Evolutionary conservation across 2,888 invertebrate genomes (phyloP).

Genomic region (Drosophila lutescens): DNA sequence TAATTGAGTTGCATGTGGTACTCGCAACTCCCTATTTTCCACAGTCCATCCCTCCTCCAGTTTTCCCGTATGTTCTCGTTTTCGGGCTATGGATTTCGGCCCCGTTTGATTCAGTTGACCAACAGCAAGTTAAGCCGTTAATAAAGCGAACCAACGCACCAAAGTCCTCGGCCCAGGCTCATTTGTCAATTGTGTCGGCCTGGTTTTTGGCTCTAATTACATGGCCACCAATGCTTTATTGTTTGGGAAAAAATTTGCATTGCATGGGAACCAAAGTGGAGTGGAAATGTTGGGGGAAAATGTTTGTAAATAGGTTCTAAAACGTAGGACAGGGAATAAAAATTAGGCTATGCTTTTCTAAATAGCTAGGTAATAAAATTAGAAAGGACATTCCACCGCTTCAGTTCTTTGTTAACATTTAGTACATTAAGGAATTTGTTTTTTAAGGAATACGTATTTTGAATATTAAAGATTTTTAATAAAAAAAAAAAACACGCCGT

Average conservation of each 20-base stretch:
- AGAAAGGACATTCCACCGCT: background rate
- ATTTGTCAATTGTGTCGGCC: slow-evolving; percentile 40
- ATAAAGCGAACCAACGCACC: slow-evolving; percentile 27
- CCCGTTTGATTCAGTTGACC: slow-evolving; percentile 29
- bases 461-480: too few species aligned
- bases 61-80: slow-evolving; percentile 4
- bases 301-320: slow-evolving; percentile 5
- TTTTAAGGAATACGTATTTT: too few species aligned
- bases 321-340: background rate
- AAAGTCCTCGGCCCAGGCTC: slow-evolving; percentile 22
- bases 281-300: background rate
- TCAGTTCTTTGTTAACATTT: background rate
- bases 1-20: slow-evolving; percentile 75
- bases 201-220: slow-evolving; percentile 36
- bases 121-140: slow-evolving; percentile 32
- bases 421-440: too few species aligned
- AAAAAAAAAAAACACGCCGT: too few species aligned
- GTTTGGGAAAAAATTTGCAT: slow-evolving; percentile 32
- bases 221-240: slow-evolving; percentile 37
- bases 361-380: background rate
- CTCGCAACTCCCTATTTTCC: slow-evolving; percentile 1
- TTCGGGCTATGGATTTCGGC: slow-evolving; percentile 14
- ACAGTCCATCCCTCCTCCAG: background rate
- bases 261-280: slow-evolving; percentile 1
- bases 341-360: background rate